These are phyloP conservation scores for Dipodomys spectabilis DNA, from an alignment of 2,113 vertebrate genomes.

Conservation along the genomic window DNA sequence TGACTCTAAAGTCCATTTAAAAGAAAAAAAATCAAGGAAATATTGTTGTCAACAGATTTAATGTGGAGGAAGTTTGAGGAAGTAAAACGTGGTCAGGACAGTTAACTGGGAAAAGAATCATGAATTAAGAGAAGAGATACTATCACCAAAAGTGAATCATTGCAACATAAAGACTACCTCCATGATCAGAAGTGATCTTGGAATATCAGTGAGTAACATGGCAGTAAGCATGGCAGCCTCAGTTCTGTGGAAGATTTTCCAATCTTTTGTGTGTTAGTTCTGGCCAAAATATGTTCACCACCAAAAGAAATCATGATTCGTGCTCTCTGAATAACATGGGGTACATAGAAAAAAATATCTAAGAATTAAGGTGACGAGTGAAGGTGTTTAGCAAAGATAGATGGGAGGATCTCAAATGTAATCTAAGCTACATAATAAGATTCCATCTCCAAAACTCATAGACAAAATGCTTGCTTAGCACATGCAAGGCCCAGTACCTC, in stretches of 20 bases:
- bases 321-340: neutral
- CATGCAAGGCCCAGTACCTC: neutral
- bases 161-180: neutral
- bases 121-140: neutral
- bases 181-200: neutral
- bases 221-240: neutral
- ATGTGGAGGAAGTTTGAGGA: slow-evolving; percentile 8
- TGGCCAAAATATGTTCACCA: neutral
- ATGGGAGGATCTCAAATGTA: neutral
- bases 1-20: slow-evolving; percentile 1
- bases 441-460: neutral
- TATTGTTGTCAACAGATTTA: neutral
- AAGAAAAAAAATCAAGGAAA: neutral
- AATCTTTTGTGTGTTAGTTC: neutral
- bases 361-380: neutral
- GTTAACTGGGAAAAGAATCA: neutral
- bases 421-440: neutral
- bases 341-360: neutral
- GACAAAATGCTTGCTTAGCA: neutral
- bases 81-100: neutral
- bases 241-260: neutral
- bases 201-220: neutral
- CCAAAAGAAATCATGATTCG: neutral
- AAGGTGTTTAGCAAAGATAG: neutral
- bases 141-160: neutral